These are phyloP conservation scores for Polypterus senegalus DNA, from an alignment of 2,113 vertebrate species.

Conservation along the genomic window DNA sequence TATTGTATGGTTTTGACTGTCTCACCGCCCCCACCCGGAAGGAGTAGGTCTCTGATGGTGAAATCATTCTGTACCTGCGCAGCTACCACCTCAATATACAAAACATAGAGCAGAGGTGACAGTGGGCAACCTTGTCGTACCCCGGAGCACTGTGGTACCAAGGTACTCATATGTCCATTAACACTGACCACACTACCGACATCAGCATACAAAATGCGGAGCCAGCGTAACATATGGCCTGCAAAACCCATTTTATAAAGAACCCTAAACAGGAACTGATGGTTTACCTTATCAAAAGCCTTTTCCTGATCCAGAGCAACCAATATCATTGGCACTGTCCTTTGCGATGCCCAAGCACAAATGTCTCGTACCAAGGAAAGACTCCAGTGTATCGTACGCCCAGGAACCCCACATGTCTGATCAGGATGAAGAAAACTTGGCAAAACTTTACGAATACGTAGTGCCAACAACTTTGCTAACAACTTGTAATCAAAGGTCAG, in stretches of 20 bases:
- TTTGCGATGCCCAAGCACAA: background rate
- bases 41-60: background rate
- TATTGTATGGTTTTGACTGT: background rate
- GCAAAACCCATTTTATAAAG: background rate
- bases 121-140: background rate
- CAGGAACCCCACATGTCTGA: background rate
- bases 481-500: background rate
- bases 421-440: background rate
- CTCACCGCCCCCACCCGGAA: background rate
- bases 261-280: conserved; percentile 3
- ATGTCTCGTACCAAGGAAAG: background rate
- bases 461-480: background rate
- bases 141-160: background rate
- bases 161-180: background rate
- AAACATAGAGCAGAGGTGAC: background rate
- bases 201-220: background rate
- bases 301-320: conserved; percentile 9
- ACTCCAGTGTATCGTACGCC: background rate
- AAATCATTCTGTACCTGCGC: background rate
- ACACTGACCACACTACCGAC: background rate
- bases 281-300: conserved; percentile 4
- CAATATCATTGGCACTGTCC: background rate
- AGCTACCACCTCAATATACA: background rate
- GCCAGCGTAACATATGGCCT: background rate
- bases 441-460: background rate